Percentiles rank a stretch among this genome's conserved stretches.
Conservation (phyloP, 2,113 vertebrate genomes). For the Monarcha castaneiventris region DNA sequence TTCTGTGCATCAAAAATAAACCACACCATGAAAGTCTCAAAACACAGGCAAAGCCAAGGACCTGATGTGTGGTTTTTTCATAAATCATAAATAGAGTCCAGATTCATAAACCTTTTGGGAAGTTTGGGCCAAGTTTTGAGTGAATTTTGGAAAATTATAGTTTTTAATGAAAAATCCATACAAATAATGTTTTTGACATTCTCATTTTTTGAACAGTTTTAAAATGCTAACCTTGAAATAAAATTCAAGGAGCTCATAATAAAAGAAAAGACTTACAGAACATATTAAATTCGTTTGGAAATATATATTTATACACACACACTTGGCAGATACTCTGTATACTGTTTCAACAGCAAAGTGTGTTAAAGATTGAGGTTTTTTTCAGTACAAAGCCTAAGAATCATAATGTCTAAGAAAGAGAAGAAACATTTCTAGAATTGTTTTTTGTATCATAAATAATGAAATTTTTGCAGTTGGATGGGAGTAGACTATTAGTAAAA, state of each 20-base stretch:
- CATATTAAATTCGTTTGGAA: not conserved
- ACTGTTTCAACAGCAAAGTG: not conserved
- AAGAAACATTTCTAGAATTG: not conserved
- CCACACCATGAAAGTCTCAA: not conserved
- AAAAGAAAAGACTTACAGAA: not conserved
- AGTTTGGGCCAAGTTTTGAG: not conserved
- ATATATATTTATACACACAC: not conserved
- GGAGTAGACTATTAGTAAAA: not conserved
- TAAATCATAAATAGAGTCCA: not conserved
- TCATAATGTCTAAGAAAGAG: not conserved
- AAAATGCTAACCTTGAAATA: not conserved
- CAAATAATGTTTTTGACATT: not conserved
- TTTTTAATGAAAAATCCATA: not conserved
- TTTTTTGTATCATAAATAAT: not conserved
- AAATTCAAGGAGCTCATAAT: not conserved
- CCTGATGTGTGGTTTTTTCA: not conserved
- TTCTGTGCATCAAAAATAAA: not conserved
- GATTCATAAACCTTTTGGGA: not conserved
- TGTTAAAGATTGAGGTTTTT: fast-evolving
- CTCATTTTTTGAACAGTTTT: not conserved
- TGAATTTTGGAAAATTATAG: not conserved
- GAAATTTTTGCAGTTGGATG: not conserved
- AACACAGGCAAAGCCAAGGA: not conserved
- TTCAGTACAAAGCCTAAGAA: not conserved
- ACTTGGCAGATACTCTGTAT: not conserved